A percentile compares a stretch with the other conserved stretches of the same genome.
Evolutionary conservation across 1,140 invertebrate genomes (phyloP).

Genomic region (Pachypeltis micranthus): DNA sequence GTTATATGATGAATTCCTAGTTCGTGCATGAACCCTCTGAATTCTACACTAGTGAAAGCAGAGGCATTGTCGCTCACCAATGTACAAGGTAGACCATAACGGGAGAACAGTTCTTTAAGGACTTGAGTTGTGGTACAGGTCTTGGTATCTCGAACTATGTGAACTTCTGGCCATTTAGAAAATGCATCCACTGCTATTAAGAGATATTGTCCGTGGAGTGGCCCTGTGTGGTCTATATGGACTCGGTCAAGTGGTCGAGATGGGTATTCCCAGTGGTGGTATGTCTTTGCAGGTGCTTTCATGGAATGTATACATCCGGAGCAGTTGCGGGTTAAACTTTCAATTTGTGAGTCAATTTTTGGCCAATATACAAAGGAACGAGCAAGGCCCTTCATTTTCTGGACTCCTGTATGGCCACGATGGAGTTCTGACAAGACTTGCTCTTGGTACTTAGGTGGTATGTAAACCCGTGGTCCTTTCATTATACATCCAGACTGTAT

Average conservation of each 20-base stretch:
- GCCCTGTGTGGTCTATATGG: not conserved
- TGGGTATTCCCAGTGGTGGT: not conserved
- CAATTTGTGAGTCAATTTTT: not conserved
- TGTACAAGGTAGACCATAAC: not conserved
- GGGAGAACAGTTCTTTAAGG: not conserved
- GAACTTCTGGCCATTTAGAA: not conserved
- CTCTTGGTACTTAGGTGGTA: not conserved
- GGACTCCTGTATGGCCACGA: not conserved
- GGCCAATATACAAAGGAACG: not conserved
- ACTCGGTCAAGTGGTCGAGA: not conserved
- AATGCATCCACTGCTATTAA: not conserved
- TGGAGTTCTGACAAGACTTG: not conserved
- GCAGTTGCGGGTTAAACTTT: not conserved
- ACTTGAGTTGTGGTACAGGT: not conserved
- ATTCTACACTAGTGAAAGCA: not conserved
- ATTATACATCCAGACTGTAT: not conserved
- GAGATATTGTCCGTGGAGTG: not conserved
- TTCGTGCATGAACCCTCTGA: not conserved
- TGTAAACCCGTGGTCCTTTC: not conserved
- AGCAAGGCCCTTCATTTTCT: not conserved
- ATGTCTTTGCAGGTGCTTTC: not conserved
- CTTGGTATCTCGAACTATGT: not conserved
- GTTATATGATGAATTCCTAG: not conserved
- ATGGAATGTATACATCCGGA: not conserved
- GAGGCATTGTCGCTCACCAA: not conserved